phyloP scores from a whole-genome alignment of 2,888 invertebrate species.

The Parasteatoda lunata region DNA sequence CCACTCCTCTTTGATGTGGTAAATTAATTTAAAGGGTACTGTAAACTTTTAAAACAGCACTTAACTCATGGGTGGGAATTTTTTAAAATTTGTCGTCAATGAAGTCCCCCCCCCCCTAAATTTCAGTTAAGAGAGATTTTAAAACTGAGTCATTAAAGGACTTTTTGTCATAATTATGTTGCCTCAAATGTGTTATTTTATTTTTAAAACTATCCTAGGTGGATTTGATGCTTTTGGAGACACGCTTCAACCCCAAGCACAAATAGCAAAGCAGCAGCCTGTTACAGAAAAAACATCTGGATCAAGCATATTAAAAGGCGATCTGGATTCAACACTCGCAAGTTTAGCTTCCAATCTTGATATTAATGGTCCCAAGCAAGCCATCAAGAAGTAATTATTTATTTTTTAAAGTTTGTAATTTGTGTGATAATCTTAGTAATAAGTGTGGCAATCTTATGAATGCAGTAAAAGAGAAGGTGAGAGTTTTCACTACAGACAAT shows the following conservation, averaged over 20 bases:
- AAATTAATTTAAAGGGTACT: too few relatives aligned
- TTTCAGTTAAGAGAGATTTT: too few relatives aligned
- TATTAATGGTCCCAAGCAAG: conserved; percentile 73
- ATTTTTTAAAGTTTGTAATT: not conserved
- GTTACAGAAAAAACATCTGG: conserved; percentile 34
- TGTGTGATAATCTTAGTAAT: too few relatives aligned
- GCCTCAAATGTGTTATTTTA: not conserved
- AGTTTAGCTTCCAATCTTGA: conserved; percentile 91
- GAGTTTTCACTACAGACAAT: too few relatives aligned
- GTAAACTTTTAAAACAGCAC: too few relatives aligned
- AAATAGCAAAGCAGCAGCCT: conserved; percentile 1
- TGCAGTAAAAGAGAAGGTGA: too few relatives aligned
- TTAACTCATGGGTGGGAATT: too few relatives aligned
- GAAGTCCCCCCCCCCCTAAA: too few relatives aligned
- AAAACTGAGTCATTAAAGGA: too few relatives aligned
- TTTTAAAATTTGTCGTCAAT: too few relatives aligned
- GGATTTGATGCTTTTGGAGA: conserved; percentile 71
- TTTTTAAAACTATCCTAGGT: conserved; percentile 19
- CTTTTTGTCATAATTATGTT: not conserved
- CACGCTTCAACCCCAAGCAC: conserved; percentile 70
- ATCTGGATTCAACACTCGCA: conserved; percentile 94
- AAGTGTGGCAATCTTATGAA: too few relatives aligned
- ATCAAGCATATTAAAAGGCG: conserved; percentile 84
- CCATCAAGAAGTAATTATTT: conserved; percentile 67
- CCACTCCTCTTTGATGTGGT: too few relatives aligned